Conservation (phyloP, 2,888 invertebrate genomes). For the Trissoscelio sp. region DNA sequence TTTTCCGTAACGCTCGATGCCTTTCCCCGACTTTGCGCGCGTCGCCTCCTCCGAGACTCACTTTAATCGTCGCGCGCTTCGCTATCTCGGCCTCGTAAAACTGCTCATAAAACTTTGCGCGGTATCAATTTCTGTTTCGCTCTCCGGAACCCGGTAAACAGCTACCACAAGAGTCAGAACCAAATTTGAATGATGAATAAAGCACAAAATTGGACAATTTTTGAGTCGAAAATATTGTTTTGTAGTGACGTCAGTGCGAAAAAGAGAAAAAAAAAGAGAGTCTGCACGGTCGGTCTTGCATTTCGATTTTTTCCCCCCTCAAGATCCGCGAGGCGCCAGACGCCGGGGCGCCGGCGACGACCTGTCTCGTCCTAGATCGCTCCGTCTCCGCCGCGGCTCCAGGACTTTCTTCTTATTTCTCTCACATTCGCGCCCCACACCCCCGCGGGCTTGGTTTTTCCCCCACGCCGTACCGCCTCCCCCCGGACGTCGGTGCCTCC, state of each 20-base stretch:
- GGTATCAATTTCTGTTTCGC: conserved; percentile 9
- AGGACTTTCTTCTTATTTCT: conserved; percentile 76
- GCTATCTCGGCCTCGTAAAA: conserved; percentile 43
- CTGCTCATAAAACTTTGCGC: conserved; percentile 33
- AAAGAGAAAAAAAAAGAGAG: conserved; percentile 23
- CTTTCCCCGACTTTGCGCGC: conserved; percentile 71
- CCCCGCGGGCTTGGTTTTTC: conserved; percentile 80
- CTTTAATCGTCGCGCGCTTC: conserved; percentile 47
- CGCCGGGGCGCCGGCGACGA: conserved; percentile 82
- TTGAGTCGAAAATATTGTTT: neutral
- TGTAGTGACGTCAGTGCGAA: neutral
- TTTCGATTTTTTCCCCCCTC: conserved; percentile 63
- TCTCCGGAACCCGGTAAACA: too few species aligned
- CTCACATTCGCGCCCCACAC: conserved; percentile 74
- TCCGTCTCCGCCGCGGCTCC: conserved; percentile 76
- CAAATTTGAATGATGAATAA: too few species aligned
- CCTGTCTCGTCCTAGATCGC: conserved; percentile 83
- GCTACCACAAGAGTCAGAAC: too few species aligned
- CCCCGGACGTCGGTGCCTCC: conserved; percentile 1
- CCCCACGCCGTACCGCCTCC: conserved; percentile 55
- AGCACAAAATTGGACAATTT: too few species aligned
- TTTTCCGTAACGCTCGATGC: conserved; percentile 77
- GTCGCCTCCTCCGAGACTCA: conserved; percentile 42
- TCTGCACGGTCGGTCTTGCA: conserved; percentile 29
- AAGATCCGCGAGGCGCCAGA: conserved; percentile 78